Percentiles rank a stretch among this genome's conserved stretches.
Conservation (phyloP, 2,888 invertebrate species). For the Caenorhabditis wallacei region DNA sequence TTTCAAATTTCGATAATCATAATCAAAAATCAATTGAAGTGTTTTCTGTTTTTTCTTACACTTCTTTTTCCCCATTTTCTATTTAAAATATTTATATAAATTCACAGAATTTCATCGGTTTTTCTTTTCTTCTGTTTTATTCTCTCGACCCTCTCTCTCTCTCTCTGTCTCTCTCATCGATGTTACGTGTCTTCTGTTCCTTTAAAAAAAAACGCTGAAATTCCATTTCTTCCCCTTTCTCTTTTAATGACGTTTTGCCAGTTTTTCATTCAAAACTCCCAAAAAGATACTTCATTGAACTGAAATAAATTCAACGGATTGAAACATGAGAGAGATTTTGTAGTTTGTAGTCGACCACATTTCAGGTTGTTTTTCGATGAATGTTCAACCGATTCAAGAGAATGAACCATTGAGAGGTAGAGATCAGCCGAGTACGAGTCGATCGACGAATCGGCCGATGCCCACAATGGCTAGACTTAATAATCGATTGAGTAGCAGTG, state of each 20-base stretch:
- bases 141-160: no score
- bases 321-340: slow-evolving; percentile 14
- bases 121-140: not conserved
- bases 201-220: slow-evolving; percentile 3
- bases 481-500: slow-evolving; percentile 73
- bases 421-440: slow-evolving; percentile 41
- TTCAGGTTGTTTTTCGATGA: slow-evolving; percentile 61
- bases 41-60: slow-evolving; percentile 8
- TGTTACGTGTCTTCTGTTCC: slow-evolving; percentile 53
- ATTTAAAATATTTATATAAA: not conserved
- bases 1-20: slow-evolving; percentile 45
- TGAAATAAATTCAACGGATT: slow-evolving; percentile 12
- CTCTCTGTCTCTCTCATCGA: no score
- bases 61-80: slow-evolving; percentile 13
- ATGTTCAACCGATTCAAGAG: slow-evolving; percentile 36
- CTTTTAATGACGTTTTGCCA: not conserved
- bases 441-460: slow-evolving; percentile 6
- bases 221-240: not conserved
- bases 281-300: not conserved
- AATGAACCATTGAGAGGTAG: slow-evolving; percentile 43
- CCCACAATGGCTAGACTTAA: slow-evolving; percentile 63
- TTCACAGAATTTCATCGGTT: slow-evolving; percentile 3
- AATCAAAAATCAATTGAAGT: slow-evolving; percentile 46
- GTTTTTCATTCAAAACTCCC: not conserved
- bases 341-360: slow-evolving; percentile 17